Conservation (phyloP, 2,797 vertebrate species). For the Gymnocypris eckloni region DNA sequence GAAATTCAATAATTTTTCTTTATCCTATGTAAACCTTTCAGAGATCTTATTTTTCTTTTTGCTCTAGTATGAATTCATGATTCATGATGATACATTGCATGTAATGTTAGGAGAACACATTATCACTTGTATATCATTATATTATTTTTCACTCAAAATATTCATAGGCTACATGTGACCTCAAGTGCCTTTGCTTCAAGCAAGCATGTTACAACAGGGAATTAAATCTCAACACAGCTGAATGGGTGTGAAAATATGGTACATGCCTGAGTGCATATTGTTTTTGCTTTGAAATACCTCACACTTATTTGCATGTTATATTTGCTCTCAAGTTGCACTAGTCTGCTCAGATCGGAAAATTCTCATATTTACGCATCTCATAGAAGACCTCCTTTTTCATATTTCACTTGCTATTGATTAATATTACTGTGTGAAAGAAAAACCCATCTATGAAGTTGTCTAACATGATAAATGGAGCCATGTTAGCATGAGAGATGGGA, state of each 20-base stretch:
- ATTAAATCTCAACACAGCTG: too few species aligned
- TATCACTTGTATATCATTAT: not conserved
- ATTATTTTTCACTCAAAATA: not conserved
- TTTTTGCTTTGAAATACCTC: slow-evolving; percentile 78
- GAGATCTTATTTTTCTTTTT: not conserved
- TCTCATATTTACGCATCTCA: slow-evolving; percentile 43
- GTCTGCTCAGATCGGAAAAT: slow-evolving; percentile 65
- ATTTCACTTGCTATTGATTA: slow-evolving; percentile 75
- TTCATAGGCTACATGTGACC: not conserved
- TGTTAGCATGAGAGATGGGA: slow-evolving; percentile 76
- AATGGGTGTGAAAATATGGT: too few species aligned
- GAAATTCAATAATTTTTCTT: not conserved
- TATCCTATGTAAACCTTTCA: not conserved
- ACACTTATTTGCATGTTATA: slow-evolving; percentile 75
- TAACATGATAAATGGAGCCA: slow-evolving; percentile 77
- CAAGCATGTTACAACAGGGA: too few species aligned
- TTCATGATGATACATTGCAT: not conserved
- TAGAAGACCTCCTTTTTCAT: slow-evolving; percentile 58
- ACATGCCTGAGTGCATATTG: slow-evolving; percentile 54
- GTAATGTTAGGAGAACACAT: not conserved
- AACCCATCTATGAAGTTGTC: slow-evolving; percentile 74
- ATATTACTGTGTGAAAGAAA: slow-evolving; percentile 67
- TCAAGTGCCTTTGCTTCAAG: not conserved
- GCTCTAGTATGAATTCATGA: not conserved
- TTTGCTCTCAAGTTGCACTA: slow-evolving; percentile 70